Evolutionary conservation across 30 jellyfish, hydroid and myxozoan species (phyloP), one percentile per base, ranked within the genome.

Genomic region (Haliclystus octoradiatus): DNA sequence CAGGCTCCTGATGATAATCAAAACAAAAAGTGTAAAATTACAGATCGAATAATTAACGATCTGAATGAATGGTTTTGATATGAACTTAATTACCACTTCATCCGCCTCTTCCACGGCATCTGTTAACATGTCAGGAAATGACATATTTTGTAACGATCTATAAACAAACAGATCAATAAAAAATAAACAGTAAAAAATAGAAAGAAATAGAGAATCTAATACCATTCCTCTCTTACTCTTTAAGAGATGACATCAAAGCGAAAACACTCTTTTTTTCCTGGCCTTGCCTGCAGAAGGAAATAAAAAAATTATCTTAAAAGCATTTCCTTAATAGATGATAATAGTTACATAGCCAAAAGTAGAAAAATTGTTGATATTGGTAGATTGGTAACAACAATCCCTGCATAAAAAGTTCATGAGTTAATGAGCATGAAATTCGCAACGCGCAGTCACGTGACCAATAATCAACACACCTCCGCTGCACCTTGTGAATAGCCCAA

Each of bases 51-150:
- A 60, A n/a, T n/a, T n/a, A n/a, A n/a, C n/a, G 15, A 14, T 19
- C 22, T 60, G 31, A 26, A 60, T 60, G 15, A 14, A 13, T 0
- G 26, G 29, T 60, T 13, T 0, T 13, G 69, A 15, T 60, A 31
- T 13, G 22, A n/a, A n/a, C n/a, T n/a, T n/a, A n/a, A n/a, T 33
- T 71, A 84, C 95, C 82, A 84, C 67, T 62, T 84, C 95, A 2
- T 76, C 88, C 3, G 89, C 95, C 34, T 84, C 95, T 40, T 60
- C 93, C 2, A 71, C 93, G 52, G 87, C 83, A 30, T 75, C 88
- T 9, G 86, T 68, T 0, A 71, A 68, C 50, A 84, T 84, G 23
- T 84, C 95, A 19, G 93, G 95, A 32, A 84, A 67, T 23, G 75
- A 77, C 52, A 84, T 49, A 83, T 84, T 84, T 57, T 74, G 91